Conservation (phyloP, 2,113 vertebrate genomes). For the Sialia sialis region DNA sequence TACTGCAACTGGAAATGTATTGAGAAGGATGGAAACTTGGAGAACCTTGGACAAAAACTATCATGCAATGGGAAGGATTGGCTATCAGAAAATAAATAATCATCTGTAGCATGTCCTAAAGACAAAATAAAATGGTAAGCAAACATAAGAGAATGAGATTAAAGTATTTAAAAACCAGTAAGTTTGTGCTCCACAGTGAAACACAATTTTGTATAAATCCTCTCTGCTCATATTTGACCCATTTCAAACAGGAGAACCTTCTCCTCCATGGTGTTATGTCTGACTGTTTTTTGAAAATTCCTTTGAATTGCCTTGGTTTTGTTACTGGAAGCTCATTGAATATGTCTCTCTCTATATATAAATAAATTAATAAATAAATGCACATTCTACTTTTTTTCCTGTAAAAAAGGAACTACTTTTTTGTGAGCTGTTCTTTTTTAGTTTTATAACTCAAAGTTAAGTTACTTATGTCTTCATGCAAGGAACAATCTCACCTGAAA, state of each 20-base stretch:
- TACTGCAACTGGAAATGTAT: background rate
- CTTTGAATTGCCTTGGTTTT: background rate
- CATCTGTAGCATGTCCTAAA: background rate
- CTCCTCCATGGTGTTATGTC: background rate
- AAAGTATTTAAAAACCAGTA: background rate
- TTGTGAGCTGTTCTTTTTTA: background rate
- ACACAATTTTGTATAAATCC: background rate
- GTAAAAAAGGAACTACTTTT: background rate
- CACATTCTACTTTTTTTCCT: background rate
- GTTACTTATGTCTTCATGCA: background rate
- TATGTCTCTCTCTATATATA: background rate
- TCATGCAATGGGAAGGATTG: background rate
- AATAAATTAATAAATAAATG: background rate
- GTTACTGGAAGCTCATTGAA: background rate
- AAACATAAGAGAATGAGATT: background rate
- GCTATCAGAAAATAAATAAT: background rate
- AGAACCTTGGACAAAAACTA: background rate
- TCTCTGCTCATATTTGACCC: background rate
- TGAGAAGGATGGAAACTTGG: background rate
- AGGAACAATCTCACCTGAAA: background rate
- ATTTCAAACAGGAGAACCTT: background rate
- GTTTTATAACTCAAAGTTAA: background rate
- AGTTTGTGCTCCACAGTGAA: background rate
- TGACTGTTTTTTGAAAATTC: background rate
- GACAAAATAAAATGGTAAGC: background rate